Base-by-base conservation (phyloP, 2,797 vertebrate species). In the Xiphorhynchus erythropygius region DNA sequence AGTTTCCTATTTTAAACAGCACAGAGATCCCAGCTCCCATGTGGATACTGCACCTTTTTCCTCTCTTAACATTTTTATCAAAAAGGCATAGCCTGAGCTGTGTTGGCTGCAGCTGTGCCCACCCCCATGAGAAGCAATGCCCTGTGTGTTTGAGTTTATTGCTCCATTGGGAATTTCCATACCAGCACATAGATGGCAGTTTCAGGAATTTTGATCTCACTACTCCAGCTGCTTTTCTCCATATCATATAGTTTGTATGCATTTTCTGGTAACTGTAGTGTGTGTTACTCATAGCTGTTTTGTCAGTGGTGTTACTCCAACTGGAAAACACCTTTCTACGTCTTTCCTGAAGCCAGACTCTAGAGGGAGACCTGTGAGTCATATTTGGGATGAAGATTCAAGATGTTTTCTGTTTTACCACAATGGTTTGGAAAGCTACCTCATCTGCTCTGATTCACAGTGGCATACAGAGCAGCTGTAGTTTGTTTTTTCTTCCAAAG, bases 71-170 rank as follows among this genome's bases (percentile, higher is more conserved):
- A 2, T 17, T 24, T 33, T n/a, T 18, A 7, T 32, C 11, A 33
- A 14, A n/a, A 44, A n/a, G 50, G n/a, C 39, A 33, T 2, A 25
- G 42, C 64, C 35, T 13, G 42, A 5, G 18, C 18, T 0, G 0
- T 19, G n/a, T 14, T 53, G 11, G 42, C 46, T 62, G 42, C 32
- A 30, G 59, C 7, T 18, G 21, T 44, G 33, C 39, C 52, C 14
- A 8, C 25, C 15, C 0, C 0, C 32, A 1, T 4, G 6, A 27
- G 37, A 6, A 44, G 21, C 1, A 0, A 6, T 24, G 32, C 5
- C 6, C 7, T 2, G 1, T 27, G 56, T 27, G 30, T 60, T 27
- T 18, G 42, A 37, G 9, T 1, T 2, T 18, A 5, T 28, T 18
- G 35, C 52, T 71, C 21, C 0, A 1, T 12, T 39, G 10, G 12